Evolutionary conservation across 2,888 invertebrate species (phyloP).

Genomic region (Drosophila tripunctata): DNA sequence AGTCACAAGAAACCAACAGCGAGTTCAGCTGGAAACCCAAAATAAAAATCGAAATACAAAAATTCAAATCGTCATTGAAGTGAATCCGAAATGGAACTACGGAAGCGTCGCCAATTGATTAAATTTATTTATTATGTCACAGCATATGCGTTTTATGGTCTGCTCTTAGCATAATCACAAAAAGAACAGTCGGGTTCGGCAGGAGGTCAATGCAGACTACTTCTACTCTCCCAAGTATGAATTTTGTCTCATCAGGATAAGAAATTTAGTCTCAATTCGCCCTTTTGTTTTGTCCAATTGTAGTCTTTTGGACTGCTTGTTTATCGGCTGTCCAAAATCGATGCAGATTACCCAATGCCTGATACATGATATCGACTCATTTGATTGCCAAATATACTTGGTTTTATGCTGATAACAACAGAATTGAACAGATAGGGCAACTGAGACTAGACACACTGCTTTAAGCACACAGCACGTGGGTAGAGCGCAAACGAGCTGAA

Average conservation of each 20-base stretch:
- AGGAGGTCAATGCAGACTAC: no score
- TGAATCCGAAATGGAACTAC: slow-evolving; percentile 25
- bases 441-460: not conserved
- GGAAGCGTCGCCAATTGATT: slow-evolving; percentile 65
- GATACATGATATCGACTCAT: slow-evolving; percentile 29
- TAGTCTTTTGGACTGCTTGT: slow-evolving; percentile 26
- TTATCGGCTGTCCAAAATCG: slow-evolving; percentile 33
- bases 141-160: slow-evolving; percentile 38
- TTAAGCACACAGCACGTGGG: slow-evolving; percentile 4
- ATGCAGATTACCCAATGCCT: slow-evolving; percentile 35
- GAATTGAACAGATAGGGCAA: slow-evolving; percentile 4
- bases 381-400: slow-evolving; percentile 12
- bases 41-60: slow-evolving; percentile 3
- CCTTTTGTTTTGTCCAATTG: slow-evolving; percentile 42
- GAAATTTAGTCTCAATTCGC: slow-evolving; percentile 9
- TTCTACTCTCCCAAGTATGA: no score
- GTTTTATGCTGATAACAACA: slow-evolving; percentile 6
- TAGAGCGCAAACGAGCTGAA: slow-evolving; percentile 11
- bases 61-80: slow-evolving; percentile 22
- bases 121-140: slow-evolving; percentile 72
- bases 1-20: slow-evolving; percentile 45
- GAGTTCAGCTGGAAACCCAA: slow-evolving; percentile 12
- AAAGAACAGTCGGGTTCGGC: slow-evolving; percentile 1
- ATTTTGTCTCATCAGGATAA: slow-evolving; percentile 31
- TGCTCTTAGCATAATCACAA: slow-evolving; percentile 40